Evolutionary conservation across 2,888 invertebrate genomes (phyloP).

Genomic region (Aradus depressus): DNA sequence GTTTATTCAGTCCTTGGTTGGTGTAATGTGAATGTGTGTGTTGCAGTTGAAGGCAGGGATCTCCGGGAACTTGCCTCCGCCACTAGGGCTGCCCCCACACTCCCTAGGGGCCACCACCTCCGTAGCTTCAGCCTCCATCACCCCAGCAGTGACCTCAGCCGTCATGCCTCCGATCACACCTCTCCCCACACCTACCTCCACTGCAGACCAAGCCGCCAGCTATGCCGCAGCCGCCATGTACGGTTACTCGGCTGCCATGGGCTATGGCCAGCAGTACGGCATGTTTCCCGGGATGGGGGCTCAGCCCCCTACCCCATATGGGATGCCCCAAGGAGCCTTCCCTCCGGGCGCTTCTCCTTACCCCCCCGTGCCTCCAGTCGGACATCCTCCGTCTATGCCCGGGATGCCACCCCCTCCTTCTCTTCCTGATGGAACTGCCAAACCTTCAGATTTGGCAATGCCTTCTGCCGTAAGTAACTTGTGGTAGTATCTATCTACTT

Average conservation of each 20-base stretch:
- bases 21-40: too few relatives aligned
- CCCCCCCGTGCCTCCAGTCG: slow-evolving; percentile 14
- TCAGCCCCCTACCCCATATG: slow-evolving; percentile 8
- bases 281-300: slow-evolving; percentile 1
- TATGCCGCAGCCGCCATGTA: background rate
- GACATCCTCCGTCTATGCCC: background rate
- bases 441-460: too few relatives aligned
- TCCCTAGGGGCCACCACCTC: slow-evolving; percentile 8
- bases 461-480: too few relatives aligned
- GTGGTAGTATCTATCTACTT: too few relatives aligned
- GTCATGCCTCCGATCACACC: slow-evolving; percentile 13
- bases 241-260: background rate
- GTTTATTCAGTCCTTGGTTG: too few relatives aligned
- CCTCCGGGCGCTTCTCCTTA: background rate
- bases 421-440: too few relatives aligned
- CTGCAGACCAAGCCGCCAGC: background rate
- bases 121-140: slow-evolving; percentile 8
- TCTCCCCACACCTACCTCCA: background rate
- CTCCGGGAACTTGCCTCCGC: too few relatives aligned
- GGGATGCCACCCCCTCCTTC: background rate
- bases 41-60: too few relatives aligned
- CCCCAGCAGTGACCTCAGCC: slow-evolving; percentile 15
- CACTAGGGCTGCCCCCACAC: slow-evolving; percentile 5
- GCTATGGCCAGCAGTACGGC: slow-evolving; percentile 5
- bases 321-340: background rate